Evolutionary conservation across 2,113 vertebrate genomes (phyloP).

Genomic region (Daboia siamensis): DNA sequence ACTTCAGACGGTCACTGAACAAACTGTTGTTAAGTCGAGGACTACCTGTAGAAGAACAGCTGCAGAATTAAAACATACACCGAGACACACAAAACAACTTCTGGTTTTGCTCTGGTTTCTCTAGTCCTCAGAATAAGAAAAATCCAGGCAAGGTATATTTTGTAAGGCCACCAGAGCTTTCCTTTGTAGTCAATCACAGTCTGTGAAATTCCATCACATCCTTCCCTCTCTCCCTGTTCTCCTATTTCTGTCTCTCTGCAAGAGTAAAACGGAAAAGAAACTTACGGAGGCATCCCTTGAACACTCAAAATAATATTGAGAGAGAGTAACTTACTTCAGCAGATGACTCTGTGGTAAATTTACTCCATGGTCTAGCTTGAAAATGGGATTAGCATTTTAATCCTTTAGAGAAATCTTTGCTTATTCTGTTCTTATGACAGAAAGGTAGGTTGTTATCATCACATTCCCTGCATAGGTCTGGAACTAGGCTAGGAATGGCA

Average conservation of each 20-base stretch:
- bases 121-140: background rate
- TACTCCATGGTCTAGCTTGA: background rate
- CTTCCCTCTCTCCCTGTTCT: background rate
- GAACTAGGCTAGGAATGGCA: background rate
- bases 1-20: too few relatives aligned
- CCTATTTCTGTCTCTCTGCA: background rate
- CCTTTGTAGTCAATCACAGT: background rate
- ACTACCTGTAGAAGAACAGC: background rate
- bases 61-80: background rate
- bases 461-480: background rate
- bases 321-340: background rate
- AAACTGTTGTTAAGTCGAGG: too few relatives aligned
- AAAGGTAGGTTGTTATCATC: background rate
- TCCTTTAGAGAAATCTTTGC: background rate
- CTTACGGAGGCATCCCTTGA: background rate
- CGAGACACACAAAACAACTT: background rate
- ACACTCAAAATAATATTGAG: background rate
- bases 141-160: background rate
- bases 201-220: background rate
- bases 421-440: background rate
- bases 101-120: background rate
- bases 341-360: background rate
- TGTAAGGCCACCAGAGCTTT: background rate
- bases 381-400: constrained; percentile 22
- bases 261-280: background rate